These are phyloP conservation scores for Harpagoxenus sublaevis DNA, from an alignment of 2,888 invertebrate species.

Conservation along the genomic window DNA sequence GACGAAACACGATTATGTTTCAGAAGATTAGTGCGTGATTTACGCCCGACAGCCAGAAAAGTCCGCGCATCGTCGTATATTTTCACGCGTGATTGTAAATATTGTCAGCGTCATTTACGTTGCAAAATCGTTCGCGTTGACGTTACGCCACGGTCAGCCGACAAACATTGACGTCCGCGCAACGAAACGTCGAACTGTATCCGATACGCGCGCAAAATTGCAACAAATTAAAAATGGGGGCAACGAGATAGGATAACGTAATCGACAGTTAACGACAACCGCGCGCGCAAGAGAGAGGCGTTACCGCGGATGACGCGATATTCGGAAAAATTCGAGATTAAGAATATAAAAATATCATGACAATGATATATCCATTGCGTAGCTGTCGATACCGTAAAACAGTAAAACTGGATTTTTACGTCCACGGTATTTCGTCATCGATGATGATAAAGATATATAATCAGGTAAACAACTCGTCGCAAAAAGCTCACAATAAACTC, in stretches of 20 bases:
- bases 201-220: neutral
- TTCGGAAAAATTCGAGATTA: neutral
- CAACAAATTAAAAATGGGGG: neutral
- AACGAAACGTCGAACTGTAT: neutral
- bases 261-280: neutral
- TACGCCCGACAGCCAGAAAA: neutral
- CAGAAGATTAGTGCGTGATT: neutral
- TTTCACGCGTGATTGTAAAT: constrained; percentile 14
- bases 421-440: neutral
- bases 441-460: neutral
- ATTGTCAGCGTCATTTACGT: constrained; percentile 28
- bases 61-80: neutral
- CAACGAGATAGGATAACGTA: neutral
- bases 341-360: neutral
- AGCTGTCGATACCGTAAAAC: neutral
- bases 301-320: constrained; percentile 4
- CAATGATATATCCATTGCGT: neutral
- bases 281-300: neutral
- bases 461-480: neutral
- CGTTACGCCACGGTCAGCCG: neutral
- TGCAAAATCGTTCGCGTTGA: constrained; percentile 39
- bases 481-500: neutral
- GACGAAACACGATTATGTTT: neutral
- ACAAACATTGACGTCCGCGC: constrained; percentile 28
- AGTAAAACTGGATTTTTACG: neutral